Evolutionary conservation across 1,140 invertebrate species (phyloP), one percentile per base, ranked within the genome.

Genomic region (Drosophila pseudoananassae): DNA sequence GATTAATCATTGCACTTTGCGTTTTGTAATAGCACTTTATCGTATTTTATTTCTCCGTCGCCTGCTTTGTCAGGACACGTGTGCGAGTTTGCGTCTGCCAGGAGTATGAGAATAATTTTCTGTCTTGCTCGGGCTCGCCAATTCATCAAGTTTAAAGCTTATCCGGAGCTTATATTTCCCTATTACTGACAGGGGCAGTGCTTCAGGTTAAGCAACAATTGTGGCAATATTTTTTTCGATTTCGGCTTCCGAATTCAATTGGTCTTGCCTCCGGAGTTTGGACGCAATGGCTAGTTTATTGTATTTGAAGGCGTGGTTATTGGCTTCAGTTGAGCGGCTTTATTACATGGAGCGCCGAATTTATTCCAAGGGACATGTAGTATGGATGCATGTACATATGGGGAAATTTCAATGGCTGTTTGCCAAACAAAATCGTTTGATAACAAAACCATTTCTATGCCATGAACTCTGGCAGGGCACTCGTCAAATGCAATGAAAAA

Each of bases 1-100:
- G 83, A 83, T 88, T 88, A 88, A 88, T 88, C 83, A 88, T 88
- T 88, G 83, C 83, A 88, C 83, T 87, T 83, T 88, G 82, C 69
- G 78, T 66, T 78, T 49, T 61, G 69, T 84, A 84, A 84, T 84
- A 79, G 78, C 64, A 76, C 72, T 82, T 81, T 58, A 52, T 69
- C 43, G 55, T 76, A 63, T 78, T 78, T 82, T 69, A 74, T 80
- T 78, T 49, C n/a, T 29, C 14, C 20, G 7, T 27, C 25, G 25
- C 5, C 25, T 15, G 25, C 25, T 8, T 55, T 12, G 25, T 38
- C 20, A 23, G 4, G 23, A 53, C 31, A 70, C 60, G 56, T 64
- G 51, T 72, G 61, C 51, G 58, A 79, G 68, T 53, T 57, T 29
- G 49, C 25, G 5, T 7, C 25, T 6, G 5, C 25, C 25, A 27